A percentile compares a stretch with the other conserved stretches of the same genome.
These are phyloP conservation scores for Stomatorhinus ivindoensis DNA, from an alignment of 2,113 vertebrate genomes.

Conservation along the genomic window DNA sequence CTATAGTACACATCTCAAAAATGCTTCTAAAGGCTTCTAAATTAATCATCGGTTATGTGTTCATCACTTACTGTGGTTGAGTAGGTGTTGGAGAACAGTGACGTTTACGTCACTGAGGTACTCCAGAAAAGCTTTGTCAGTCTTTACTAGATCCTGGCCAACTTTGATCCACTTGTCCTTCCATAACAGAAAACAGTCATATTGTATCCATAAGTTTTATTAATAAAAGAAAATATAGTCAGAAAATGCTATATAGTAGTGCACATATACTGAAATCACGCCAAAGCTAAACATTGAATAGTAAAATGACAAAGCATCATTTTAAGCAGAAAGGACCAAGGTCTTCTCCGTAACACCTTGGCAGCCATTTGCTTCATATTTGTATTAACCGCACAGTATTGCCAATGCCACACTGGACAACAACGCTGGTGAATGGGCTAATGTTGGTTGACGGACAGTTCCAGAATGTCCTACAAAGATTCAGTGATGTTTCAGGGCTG, in stretches of 20 bases:
- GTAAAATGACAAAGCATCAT: background rate
- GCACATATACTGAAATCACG: background rate
- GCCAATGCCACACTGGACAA: background rate
- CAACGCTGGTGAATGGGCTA: background rate
- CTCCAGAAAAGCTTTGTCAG: background rate
- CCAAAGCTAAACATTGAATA: background rate
- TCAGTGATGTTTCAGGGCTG: background rate
- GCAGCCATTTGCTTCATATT: background rate
- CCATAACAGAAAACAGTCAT: background rate
- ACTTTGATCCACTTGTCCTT: background rate
- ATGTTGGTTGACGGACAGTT: background rate
- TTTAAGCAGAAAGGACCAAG: background rate
- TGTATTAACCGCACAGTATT: background rate
- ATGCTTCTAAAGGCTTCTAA: background rate
- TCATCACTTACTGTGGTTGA: background rate
- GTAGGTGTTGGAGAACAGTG: conserved; percentile 3
- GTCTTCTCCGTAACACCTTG: background rate
- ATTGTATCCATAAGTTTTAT: background rate
- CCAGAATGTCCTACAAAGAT: background rate
- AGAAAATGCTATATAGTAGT: background rate
- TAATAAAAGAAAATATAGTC: background rate
- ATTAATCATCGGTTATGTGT: background rate
- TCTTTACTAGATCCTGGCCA: background rate
- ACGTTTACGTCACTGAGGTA: background rate
- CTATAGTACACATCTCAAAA: background rate